Conservation (phyloP, 2,797 vertebrate genomes). For the Hylomyscus alleni region DNA sequence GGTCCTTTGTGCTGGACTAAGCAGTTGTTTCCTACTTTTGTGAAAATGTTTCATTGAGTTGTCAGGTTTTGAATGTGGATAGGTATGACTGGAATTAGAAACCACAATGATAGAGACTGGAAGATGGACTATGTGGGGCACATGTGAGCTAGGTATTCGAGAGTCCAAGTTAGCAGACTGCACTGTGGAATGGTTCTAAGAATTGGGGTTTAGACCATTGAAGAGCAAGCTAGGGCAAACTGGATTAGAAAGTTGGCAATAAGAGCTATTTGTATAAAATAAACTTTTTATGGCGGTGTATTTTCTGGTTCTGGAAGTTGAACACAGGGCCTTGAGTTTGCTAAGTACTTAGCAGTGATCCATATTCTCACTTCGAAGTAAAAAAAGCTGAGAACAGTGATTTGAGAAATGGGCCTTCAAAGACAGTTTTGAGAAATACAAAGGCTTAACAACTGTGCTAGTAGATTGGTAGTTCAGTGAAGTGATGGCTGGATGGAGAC, state of each 20-base stretch:
- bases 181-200: neutral
- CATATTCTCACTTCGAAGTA: neutral
- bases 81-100: neutral
- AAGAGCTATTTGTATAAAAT: neutral
- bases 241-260: neutral
- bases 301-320: neutral
- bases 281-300: neutral
- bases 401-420: conserved; percentile 26
- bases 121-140: neutral
- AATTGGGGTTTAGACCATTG: neutral
- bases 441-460: neutral
- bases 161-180: neutral
- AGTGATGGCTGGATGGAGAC: neutral
- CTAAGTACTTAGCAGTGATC: neutral
- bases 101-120: neutral
- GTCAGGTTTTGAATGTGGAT: neutral
- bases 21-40: neutral
- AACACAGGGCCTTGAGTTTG: neutral
- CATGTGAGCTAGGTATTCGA: neutral
- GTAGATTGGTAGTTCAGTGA: neutral
- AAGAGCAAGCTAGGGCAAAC: neutral
- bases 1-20: neutral
- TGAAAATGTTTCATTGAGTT: neutral
- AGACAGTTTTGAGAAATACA: conserved; percentile 30
- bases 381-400: conserved; percentile 26